Base-by-base conservation (phyloP, 2,113 vertebrate genomes). In the Pelobates fuscus region DNA sequence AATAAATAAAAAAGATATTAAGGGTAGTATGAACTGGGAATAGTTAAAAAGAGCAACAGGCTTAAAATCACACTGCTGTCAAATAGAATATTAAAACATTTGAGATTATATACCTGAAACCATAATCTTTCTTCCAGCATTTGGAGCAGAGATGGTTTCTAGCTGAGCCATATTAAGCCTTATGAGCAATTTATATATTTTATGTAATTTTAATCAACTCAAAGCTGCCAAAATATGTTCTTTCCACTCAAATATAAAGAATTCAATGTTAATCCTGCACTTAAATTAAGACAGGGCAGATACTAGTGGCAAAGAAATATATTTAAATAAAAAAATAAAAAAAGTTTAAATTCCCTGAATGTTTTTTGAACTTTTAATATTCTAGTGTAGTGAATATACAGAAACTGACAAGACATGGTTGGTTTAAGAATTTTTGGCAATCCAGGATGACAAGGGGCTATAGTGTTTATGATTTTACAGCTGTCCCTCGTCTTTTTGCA, bases 21-120 rank as follows among this genome's bases (percentile, higher is more conserved):
- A 70, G 68, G 57, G 44, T 62, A 27, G 18, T 32, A 72, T 72
- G 60, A 63, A 44, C 60, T 63, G 44, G 41, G 44, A 72, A 72
- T 63, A 72, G 43, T 63, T 72, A 63, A 54, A 55, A 30, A 15
- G 26, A 64, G 17, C 70, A 63, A 49, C 14, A n/a, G 61, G 70
- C 59, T 72, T 72, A 72, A 49, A 63, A 54, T 52, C 14, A 54
- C 46, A 63, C 43, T 72, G 59, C 59, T 21, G 18, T 32, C 18
- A 63, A 63, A 75, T n/a, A 46, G 54, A 67, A 59, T 67, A 44
- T 74, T 67, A 75, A 67, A 67, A 59, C 6, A 52, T 67, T 10
- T 67, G 55, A 67, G 63, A 59, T 75, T 75, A 67, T 59, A 60
- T 23, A 67, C 24, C 72, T 75, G 52, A 75, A 75, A 30, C 63